These are phyloP conservation scores for Aromia moschata DNA, from an alignment of 2,888 invertebrate species.

Conservation along the genomic window DNA sequence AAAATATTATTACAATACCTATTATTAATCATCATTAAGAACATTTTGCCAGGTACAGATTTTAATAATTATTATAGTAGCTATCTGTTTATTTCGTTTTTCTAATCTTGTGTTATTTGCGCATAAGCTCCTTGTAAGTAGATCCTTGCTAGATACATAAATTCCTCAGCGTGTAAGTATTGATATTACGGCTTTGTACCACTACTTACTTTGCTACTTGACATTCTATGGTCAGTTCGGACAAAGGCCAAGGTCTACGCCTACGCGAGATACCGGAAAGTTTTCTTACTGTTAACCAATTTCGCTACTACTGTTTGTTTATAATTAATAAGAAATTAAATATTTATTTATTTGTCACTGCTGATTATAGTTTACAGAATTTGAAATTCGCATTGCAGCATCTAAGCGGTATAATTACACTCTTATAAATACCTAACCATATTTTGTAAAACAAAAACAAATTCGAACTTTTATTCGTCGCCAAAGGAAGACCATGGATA, in stretches of 20 bases:
- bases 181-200: conserved; percentile 18
- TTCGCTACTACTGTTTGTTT: conserved; percentile 39
- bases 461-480: no score
- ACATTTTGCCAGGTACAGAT: no score
- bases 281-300: conserved; percentile 38
- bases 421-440: no score
- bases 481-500: no score
- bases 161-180: conserved; percentile 4
- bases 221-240: conserved; percentile 46
- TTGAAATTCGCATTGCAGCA: conserved; percentile 9
- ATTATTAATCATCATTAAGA: no score
- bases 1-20: no score
- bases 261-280: conserved; percentile 40
- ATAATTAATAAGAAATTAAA: conserved; percentile 36
- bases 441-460: no score
- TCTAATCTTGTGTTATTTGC: background rate
- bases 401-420: background rate
- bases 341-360: conserved; percentile 38
- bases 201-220: conserved; percentile 33
- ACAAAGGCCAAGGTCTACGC: conserved; percentile 50
- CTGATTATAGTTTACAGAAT: conserved; percentile 24
- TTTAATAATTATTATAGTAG: no score
- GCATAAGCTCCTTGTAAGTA: conserved; percentile 3
- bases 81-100: background rate
- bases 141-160: conserved; percentile 14